Base-by-base conservation (phyloP, 2,888 invertebrate genomes). In the Perizoma flavofasciatum region DNA sequence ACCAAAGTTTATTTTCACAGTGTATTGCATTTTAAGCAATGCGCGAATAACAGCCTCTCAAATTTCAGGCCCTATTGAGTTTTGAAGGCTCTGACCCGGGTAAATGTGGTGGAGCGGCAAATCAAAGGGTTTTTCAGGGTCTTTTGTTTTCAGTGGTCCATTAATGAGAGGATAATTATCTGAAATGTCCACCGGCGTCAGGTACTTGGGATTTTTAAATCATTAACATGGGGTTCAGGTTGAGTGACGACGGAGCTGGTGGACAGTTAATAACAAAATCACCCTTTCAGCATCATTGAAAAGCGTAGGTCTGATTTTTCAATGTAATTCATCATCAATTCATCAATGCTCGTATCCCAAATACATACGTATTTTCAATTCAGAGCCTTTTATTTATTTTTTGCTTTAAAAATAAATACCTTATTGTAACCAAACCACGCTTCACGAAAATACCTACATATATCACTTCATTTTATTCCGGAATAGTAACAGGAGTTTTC, bases 41-140 rank as follows among this genome's bases (percentile, higher is more conserved):
- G 66, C 49, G 63, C 70, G 61, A 73, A 68, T 69, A 72, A 72
- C 62, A 70, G 69, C 70, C 74, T 78, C 80, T 83, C 74, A 76
- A 81, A 85, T 85, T 88, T 86, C 75, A 88, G 79, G 85, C 83
- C 79, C 78, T 85, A 82, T 83, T 89, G 83, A 81, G 82, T 83
- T 82, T 77, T 79, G 72, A 74, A 77, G 74, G 81, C 83, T 86
- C 81, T 85, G 85, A 86, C 84, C 85, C 85, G 79, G 75, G 77
- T 79, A 86, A 88, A 88, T 81, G 85, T 84, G 86, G 70, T 86
- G 83, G 81, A 85, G 86, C 87, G 90, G 91, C 88, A 90, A 86
- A 85, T 88, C 91, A 91, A 91, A 91, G 89, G 88, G 76, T 81
- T 84, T 87, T 85, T 83, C 77, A 78, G 82, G 82, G 75, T 76